Evolutionary conservation across 2,113 vertebrate species (phyloP).

Genomic region (Fregata magnificens): DNA sequence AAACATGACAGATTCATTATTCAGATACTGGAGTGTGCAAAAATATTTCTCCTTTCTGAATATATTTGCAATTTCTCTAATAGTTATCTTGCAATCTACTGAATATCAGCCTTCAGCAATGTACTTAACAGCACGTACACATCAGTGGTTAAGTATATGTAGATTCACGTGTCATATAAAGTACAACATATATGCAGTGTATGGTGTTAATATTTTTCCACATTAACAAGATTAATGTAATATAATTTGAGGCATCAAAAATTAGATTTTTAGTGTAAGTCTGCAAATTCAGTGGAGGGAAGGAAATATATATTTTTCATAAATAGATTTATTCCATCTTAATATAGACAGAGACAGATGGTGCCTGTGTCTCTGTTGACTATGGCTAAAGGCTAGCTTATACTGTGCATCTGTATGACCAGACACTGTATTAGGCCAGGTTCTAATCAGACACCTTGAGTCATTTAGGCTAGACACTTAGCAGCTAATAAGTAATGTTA

Average conservation of each 20-base stretch:
- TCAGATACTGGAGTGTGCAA: background rate
- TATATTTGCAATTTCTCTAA: background rate
- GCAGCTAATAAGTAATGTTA: background rate
- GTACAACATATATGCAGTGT: background rate
- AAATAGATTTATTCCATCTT: background rate
- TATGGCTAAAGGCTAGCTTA: background rate
- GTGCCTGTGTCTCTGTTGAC: background rate
- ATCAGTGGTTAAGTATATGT: background rate
- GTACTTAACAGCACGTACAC: background rate
- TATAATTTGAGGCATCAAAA: background rate
- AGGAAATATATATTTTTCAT: background rate
- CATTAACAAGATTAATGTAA: background rate
- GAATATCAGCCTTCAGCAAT: background rate
- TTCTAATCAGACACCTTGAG: background rate
- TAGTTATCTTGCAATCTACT: background rate
- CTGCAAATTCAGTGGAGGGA: background rate
- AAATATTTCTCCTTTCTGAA: background rate
- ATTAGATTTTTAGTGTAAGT: background rate
- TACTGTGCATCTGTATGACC: background rate
- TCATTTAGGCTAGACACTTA: background rate
- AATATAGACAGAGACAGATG: background rate
- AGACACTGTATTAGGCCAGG: background rate
- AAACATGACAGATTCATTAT: background rate
- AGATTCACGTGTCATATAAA: background rate
- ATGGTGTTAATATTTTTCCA: background rate